Evolutionary conservation across 2,888 invertebrate genomes (phyloP), one percentile per base, ranked within the genome.

Genomic region (Macrophya annulata): DNA sequence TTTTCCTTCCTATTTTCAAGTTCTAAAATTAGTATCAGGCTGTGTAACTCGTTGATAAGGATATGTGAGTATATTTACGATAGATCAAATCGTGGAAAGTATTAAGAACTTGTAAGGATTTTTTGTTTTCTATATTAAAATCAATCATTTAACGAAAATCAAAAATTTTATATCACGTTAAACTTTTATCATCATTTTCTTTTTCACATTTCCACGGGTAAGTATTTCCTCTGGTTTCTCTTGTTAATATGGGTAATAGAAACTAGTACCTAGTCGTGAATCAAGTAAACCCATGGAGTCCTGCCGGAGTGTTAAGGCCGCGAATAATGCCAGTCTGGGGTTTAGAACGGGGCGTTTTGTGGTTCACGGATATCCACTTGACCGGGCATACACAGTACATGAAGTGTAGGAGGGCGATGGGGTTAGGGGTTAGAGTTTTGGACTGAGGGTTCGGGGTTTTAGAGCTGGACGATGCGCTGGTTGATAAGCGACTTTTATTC

Each of bases 401-500:
- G 77, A 55, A 43, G 31, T 25, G 40, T n/a, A 62, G n/a, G 37
- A 68, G 31, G 62, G 43, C 25, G 25, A 25, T 15, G 59, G 51
- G 51, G 37, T 43, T n/a, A 25, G 40, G 40, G 59, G 62, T 31
- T 10, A n/a, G 40, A n/a, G n/a, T n/a, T 55, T 55, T 0, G 55
- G 55, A 17, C 17, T 45, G 10, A 37, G 48, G 48, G 31, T 21
- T n/a, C 8, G 37, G 37, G 55, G 12, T 9, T 12, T 17, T 10
- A 21, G 40, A 40, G 62, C 17, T 5, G 17, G 43, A 10, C 83
- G 83, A 83, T 83, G 48, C 9, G 21, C 31, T 45, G 37, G 71
- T 71, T 65, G 83, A 83, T 83, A 83, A 83, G 71, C 68, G 59
- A 68, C 43, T 83, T 83, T 83, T 83, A 83, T 83, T 68, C 83